Evolutionary conservation across 2,113 vertebrate genomes (phyloP).

Genomic region (Protobothrops mucrosquamatus): DNA sequence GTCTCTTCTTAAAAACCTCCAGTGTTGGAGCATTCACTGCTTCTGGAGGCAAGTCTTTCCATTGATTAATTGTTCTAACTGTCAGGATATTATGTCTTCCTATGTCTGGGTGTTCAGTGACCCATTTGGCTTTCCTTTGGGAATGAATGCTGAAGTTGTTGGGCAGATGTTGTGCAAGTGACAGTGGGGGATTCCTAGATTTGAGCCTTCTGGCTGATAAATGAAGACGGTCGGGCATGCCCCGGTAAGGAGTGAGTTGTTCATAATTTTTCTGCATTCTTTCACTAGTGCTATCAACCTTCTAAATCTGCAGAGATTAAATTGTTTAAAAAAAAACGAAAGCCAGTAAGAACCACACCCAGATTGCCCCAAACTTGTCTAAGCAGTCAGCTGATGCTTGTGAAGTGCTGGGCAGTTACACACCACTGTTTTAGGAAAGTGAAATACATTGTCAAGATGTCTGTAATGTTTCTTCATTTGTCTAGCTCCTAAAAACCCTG

Average conservation of each 20-base stretch:
- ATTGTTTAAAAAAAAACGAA: neutral
- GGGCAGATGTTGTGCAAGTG: too few species aligned
- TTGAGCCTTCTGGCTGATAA: too few species aligned
- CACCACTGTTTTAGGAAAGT: neutral
- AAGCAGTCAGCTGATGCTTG: neutral
- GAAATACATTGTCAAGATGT: neutral
- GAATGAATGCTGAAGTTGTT: too few species aligned
- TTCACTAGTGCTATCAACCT: neutral
- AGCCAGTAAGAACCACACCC: neutral
- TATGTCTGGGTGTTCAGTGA: too few species aligned
- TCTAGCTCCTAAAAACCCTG: neutral
- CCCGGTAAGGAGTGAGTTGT: too few species aligned
- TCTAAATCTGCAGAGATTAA: neutral
- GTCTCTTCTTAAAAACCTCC: neutral
- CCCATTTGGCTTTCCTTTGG: too few species aligned
- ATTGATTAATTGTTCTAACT: neutral
- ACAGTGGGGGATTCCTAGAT: too few species aligned
- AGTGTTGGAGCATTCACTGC: neutral
- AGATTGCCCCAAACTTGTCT: neutral
- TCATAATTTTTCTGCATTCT: too few species aligned
- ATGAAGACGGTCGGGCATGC: too few species aligned
- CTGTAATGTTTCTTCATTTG: constrained; percentile 7
- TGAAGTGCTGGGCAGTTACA: too few species aligned
- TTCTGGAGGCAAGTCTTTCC: neutral
- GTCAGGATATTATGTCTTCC: neutral